Evolutionary conservation across 2,888 invertebrate genomes (phyloP), one percentile per base, ranked within the genome.

Genomic region (Shargacucullia verbasci): DNA sequence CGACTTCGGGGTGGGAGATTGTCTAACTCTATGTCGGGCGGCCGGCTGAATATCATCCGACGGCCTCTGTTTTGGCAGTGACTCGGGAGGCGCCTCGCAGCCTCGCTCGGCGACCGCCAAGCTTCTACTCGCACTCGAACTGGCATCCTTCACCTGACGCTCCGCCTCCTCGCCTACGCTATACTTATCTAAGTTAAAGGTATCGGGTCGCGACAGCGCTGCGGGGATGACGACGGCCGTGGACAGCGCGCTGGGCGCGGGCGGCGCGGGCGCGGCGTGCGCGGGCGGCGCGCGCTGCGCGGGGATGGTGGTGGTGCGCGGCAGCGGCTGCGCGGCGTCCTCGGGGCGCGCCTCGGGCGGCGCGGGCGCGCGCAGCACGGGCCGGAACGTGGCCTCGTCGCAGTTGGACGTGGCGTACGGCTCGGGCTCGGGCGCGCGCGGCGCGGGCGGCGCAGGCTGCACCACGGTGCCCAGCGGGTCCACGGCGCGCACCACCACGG

Each of bases 361-460:
- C 77, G 94, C 93, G 43, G 95, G 89, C 46, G 91, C 91, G 69
- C 94, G 91, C 64, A 96, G 95, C 55, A 96, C 95, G 31, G 96
- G 96, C 13, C 96, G 94, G 88, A 96, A 96, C 53, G 95, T 90
- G 39, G 95, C 95, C 88, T 96, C 96, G 89, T 96, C 96, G 80
- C 95, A 95, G 87, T 94, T 84, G 91, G 89, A 79, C 86, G 90
- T 69, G 85, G 95, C 79, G 89, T 87, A 82, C 59, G 76, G 81
- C 79, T 94, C 92, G 45, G 86, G 86, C 78, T 94, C 94, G 45
- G 89, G 85, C 49, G 88, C 89, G 62, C 90, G 89, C 72, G 88
- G 88, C 64, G 87, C 47, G 0, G 88, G 90, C 59, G 90, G 88
- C 71, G 88, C 87, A 63, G 88, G 64, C 70, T 62, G 38, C 59